A percentile compares a stretch with the other conserved stretches of the same genome.
Evolutionary conservation across 2,797 vertebrate species (phyloP).

Genomic region (Pygocentrus nattereri): DNA sequence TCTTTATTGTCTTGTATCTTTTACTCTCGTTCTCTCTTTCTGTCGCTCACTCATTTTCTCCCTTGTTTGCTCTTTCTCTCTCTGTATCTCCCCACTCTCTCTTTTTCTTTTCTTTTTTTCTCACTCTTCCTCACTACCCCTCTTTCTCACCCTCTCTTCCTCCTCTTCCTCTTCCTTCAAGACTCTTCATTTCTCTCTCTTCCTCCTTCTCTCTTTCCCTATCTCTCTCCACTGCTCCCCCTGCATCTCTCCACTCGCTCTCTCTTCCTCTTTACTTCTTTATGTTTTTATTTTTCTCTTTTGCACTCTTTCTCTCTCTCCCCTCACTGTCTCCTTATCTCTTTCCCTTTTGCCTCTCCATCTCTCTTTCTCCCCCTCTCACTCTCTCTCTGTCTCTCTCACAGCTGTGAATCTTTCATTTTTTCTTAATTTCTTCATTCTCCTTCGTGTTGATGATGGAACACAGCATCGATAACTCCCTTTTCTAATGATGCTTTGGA

Average conservation of each 20-base stretch:
- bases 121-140: no score
- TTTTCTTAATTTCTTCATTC: slow-evolving; percentile 39
- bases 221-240: neutral
- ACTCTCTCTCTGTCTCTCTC: slow-evolving; percentile 1
- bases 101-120: no score
- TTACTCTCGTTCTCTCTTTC: no score
- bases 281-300: neutral
- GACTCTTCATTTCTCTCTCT: neutral
- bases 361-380: slow-evolving; percentile 7
- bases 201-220: neutral
- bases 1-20: no score
- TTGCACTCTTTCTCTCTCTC: neutral
- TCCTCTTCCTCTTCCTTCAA: no score
- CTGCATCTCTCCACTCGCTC: neutral
- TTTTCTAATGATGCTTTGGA: slow-evolving; percentile 54
- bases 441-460: slow-evolving; percentile 58
- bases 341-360: neutral
- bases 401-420: slow-evolving; percentile 49
- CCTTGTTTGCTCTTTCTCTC: no score
- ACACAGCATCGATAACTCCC: slow-evolving; percentile 59
- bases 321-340: slow-evolving; percentile 6
- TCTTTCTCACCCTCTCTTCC: no score
- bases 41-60: no score
- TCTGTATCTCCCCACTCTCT: no score
- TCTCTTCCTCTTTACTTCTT: neutral